Conservation (phyloP, 2,797 vertebrate genomes). For the Tapera naevia region DNA sequence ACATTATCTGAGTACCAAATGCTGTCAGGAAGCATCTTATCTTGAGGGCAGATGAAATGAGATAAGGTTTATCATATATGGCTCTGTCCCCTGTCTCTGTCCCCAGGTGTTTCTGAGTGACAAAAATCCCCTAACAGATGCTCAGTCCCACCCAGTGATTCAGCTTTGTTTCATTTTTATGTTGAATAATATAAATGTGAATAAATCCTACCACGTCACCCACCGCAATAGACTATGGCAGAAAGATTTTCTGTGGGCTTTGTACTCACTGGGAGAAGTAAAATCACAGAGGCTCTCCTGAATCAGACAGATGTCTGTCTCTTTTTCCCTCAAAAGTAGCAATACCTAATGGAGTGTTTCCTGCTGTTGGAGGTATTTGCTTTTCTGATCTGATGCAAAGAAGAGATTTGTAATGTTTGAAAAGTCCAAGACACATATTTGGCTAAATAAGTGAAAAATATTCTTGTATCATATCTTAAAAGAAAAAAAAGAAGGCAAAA, state of each 20-base stretch:
- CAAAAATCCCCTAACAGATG: neutral
- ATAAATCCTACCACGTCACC: neutral
- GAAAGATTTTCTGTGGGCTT: neutral
- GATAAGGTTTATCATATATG: neutral
- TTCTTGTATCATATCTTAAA: neutral
- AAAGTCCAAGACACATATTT: neutral
- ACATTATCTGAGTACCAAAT: fast-evolving
- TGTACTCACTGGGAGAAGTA: neutral
- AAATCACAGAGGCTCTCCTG: neutral
- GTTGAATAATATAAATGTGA: neutral
- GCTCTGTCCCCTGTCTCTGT: neutral
- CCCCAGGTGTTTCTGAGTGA: neutral
- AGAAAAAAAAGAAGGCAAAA: neutral
- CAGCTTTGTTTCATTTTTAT: neutral
- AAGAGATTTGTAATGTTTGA: neutral
- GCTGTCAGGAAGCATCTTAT: neutral
- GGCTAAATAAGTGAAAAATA: neutral
- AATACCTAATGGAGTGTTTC: neutral
- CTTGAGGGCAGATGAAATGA: neutral
- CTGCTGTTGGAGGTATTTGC: neutral
- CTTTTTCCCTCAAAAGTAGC: neutral
- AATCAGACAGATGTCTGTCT: neutral
- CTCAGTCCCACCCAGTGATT: neutral
- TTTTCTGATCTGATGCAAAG: neutral
- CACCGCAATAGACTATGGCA: neutral